phyloP scores from a whole-genome alignment of 2,797 vertebrate species.

The Acrocephalus scirpaceus region DNA sequence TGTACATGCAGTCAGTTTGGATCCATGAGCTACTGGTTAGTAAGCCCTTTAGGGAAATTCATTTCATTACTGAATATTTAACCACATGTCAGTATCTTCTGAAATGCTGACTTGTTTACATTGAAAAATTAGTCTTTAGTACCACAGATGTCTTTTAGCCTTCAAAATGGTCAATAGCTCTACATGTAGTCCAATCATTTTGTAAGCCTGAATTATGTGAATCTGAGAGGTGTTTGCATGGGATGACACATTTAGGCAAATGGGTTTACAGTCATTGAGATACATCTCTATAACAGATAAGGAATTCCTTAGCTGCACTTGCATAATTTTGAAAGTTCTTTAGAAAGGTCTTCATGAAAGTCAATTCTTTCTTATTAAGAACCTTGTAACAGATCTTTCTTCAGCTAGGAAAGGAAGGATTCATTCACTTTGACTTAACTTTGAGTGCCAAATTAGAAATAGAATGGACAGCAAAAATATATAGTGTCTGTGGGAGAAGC shows the following conservation, averaged over 20 bases:
- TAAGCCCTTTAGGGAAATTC: neutral
- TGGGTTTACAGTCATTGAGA: neutral
- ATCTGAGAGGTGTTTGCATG: neutral
- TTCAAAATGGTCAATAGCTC: neutral
- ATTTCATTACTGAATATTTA: neutral
- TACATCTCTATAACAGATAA: neutral
- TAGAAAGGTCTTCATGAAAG: neutral
- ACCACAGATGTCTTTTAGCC: neutral
- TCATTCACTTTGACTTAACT: neutral
- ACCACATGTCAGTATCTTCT: neutral
- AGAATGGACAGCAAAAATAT: neutral
- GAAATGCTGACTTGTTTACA: neutral
- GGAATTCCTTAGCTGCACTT: neutral
- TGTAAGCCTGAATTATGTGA: neutral
- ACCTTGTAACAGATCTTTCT: neutral
- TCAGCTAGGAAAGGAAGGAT: neutral
- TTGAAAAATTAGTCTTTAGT: neutral
- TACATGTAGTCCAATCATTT: neutral
- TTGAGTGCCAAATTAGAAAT: neutral
- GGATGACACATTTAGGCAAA: neutral
- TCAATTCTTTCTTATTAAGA: neutral
- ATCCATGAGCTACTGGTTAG: neutral
- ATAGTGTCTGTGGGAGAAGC: neutral
- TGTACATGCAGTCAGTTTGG: neutral
- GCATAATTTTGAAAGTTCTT: neutral